These are phyloP conservation scores for Barypeithes pellucidus DNA, from an alignment of 2,888 invertebrate species.

Conservation along the genomic window DNA sequence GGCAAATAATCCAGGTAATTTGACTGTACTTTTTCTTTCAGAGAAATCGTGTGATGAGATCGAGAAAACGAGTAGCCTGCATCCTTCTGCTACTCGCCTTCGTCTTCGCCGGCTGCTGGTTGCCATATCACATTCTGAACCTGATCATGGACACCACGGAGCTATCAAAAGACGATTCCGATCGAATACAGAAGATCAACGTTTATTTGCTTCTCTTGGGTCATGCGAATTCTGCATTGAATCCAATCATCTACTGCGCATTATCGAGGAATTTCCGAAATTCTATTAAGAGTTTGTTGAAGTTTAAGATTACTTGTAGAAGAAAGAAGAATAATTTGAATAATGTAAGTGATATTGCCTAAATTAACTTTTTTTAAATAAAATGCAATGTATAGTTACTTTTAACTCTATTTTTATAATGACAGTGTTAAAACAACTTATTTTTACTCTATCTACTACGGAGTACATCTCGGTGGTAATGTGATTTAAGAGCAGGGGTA, in stretches of 20 bases:
- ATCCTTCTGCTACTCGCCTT: slow-evolving; percentile 82
- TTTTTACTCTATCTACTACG: too few relatives aligned
- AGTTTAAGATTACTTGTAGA: slow-evolving; percentile 62
- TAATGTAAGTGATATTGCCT: slow-evolving; percentile 49
- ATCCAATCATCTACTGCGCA: slow-evolving; percentile 84
- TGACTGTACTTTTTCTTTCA: slow-evolving; percentile 65
- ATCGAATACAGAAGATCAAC: slow-evolving; percentile 67
- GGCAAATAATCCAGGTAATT: too few relatives aligned
- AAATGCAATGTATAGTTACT: too few relatives aligned
- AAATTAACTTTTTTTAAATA: too few relatives aligned
- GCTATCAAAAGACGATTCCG: slow-evolving; percentile 18
- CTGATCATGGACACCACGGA: slow-evolving; percentile 77
- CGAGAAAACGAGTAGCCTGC: slow-evolving; percentile 83
- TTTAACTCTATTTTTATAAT: too few relatives aligned
- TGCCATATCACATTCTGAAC: slow-evolving; percentile 82
- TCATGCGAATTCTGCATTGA: slow-evolving; percentile 84
- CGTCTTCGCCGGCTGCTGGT: slow-evolving; percentile 85
- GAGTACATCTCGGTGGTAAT: too few relatives aligned
- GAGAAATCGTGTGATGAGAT: slow-evolving; percentile 78
- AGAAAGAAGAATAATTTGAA: slow-evolving; percentile 52
- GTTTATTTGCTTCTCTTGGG: slow-evolving; percentile 82
- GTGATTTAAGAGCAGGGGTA: too few relatives aligned
- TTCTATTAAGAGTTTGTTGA: slow-evolving; percentile 76
- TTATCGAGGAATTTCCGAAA: slow-evolving; percentile 83
- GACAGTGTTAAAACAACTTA: too few relatives aligned